Percentiles rank a stretch among this genome's conserved stretches.
phyloP scores from a whole-genome alignment of 2,797 vertebrate genomes.

The Arrhamphus sclerolepis region DNA sequence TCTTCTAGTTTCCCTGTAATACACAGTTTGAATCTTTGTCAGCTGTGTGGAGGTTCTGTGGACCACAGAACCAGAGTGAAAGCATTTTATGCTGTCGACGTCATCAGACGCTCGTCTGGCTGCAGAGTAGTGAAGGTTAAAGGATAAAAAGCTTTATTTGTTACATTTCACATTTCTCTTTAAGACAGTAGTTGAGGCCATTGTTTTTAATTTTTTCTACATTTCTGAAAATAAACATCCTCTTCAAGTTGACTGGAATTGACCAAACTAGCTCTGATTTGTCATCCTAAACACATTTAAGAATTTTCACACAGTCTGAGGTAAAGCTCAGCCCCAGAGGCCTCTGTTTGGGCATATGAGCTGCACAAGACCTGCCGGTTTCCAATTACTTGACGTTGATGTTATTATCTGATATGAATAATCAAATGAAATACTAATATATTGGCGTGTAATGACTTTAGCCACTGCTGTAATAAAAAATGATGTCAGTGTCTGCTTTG shows the following conservation, averaged over 20 bases:
- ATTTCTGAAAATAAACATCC: too few species aligned
- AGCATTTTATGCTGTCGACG: neutral
- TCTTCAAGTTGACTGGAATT: neutral
- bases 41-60: slow-evolving; percentile 1
- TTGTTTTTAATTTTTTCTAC: too few species aligned
- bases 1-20: slow-evolving; percentile 4
- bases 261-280: neutral
- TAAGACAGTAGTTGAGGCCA: too few species aligned
- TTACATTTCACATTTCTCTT: too few species aligned
- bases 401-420: neutral
- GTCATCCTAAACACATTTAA: neutral
- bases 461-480: neutral
- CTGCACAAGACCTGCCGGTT: neutral
- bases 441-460: too few species aligned
- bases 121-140: neutral
- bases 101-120: neutral
- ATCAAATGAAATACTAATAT: neutral
- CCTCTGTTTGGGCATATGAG: neutral
- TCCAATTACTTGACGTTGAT: neutral
- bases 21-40: neutral
- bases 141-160: too few species aligned
- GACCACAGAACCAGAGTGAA: neutral
- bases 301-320: neutral
- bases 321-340: neutral
- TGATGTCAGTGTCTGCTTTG: slow-evolving; percentile 12